Evolutionary conservation across 2,113 vertebrate species (phyloP), one percentile per base, ranked within the genome.

Genomic region (Vanacampus margaritifer): DNA sequence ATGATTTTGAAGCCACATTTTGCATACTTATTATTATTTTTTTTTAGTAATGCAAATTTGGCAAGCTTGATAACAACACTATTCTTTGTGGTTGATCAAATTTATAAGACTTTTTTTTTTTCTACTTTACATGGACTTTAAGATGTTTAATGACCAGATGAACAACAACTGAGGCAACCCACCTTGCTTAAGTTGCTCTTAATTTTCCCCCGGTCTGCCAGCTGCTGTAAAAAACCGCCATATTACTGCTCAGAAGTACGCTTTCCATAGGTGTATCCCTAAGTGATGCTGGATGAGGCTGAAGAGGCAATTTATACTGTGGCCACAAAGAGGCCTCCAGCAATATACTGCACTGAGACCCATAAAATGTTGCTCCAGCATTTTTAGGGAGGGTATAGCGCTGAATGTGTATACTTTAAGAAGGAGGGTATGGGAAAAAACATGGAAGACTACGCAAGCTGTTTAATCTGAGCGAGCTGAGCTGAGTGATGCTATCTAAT

Each of bases 271-370:
- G 72, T 76, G 68, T 72, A 73, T 87, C 81, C 81, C 79, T 74
- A 57, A 86, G 86, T 82, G 83, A 86, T 81, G 79, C 80, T 84
- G 86, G 75, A 84, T 82, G 73, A 82, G 61, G 80, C 79, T 64
- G 76, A 80, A 76, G 81, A 84, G 75, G 74, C 74, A 66, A 61
- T 75, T 79, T 82, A 79, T 70, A 80, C 57, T 45, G 54, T 64
- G 59, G 69, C 77, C 77, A 75, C 77, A 84, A 82, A 81, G 73
- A 80, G 76, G 78, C 84, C 85, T 86, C 73, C 60, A 84, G 87
- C 76, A 73, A 48, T 76, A 79, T 78, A 73, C 75, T 81, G 82
- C 58, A 41, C 41, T 65, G 71, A 83, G 82, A 72, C 74, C 78
- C 7, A 36, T 24, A 76, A 87, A 86, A 72, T 85, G 85, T 84